Evolutionary conservation across 2,113 vertebrate genomes (phyloP), one percentile per base, ranked within the genome.

Genomic region (Fulmarus glacialis): DNA sequence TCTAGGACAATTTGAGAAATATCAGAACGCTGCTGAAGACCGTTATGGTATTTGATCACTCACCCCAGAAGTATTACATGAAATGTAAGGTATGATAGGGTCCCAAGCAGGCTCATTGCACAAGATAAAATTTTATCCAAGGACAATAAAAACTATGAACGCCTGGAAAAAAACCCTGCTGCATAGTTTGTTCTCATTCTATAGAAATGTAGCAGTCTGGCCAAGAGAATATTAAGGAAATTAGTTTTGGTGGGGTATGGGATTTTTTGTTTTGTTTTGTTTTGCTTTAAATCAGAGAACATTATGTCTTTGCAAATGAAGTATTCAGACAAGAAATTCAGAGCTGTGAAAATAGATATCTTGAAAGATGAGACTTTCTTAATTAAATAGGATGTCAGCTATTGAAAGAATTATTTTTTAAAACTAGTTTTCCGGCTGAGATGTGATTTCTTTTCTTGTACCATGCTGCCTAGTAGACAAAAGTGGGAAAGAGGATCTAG

Each of bases 181-280:
- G 8, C 29, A 91, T 71, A 90, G 45, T 84, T 82, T 89, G 70
- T 92, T 95, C 70, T 80, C 68, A 50, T 80, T 96, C 95, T 92
- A 73, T 42, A 73, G 85, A 97, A 88, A 96, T n/a, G 38, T 77
- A 89, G 34, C 36, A 91, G 74, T 85, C 68, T 82, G n/a, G 72
- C 56, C 93, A 97, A 96, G 52, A 90, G 22, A 91, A 96, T 97
- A 94, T 71, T 88, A 87, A 90, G 50, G 75, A 94, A 92, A 95
- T 74, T 70, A 67, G 48, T 86, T 94, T 96, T 86, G 24, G 17
- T 84, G 42, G 19, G 5, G 7, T 72, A 75, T 66, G 22, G 17
- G 26, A 67, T 67, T 63, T 79, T 87, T 84, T 77, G 4, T 43
- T 89, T 79, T 81, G 8, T 64, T 88, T 40, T 40, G 40, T 40